A percentile compares a stretch with the other conserved stretches of the same genome.
phyloP scores from a whole-genome alignment of 2,113 vertebrate genomes.

The Gallinago media region DNA sequence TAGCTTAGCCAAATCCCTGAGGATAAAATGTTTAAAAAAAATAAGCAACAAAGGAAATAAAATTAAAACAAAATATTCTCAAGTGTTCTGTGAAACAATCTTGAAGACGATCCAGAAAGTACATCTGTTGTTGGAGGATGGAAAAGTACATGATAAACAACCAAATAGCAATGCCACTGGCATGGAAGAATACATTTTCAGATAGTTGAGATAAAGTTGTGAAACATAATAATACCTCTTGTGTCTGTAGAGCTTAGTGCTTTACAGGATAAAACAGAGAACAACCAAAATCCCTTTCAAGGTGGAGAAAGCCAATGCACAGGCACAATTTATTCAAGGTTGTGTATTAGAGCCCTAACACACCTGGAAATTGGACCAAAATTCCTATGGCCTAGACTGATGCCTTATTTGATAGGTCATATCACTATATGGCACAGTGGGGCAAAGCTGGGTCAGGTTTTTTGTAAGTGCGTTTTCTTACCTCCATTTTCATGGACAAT shows the following conservation, averaged over 20 bases:
- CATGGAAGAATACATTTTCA: neutral
- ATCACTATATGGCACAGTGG: neutral
- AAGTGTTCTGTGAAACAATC: neutral
- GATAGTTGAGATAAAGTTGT: neutral
- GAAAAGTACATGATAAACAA: slow-evolving; percentile 32
- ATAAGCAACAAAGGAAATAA: slow-evolving; percentile 34
- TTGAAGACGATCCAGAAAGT: slow-evolving; percentile 26
- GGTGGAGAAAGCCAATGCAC: neutral
- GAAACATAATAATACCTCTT: neutral
- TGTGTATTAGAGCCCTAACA: neutral
- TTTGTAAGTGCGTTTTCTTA: neutral
- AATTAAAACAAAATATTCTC: slow-evolving; percentile 25
- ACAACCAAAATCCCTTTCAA: neutral
- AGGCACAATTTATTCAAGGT: neutral
- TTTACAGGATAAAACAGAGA: neutral
- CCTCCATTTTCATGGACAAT: neutral
- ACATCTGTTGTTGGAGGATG: slow-evolving; percentile 18
- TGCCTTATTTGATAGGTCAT: neutral
- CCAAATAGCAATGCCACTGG: neutral
- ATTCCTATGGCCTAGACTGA: neutral
- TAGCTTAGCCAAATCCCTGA: slow-evolving; percentile 1
- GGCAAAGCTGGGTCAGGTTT: neutral
- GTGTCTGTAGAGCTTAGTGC: neutral
- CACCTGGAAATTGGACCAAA: neutral
- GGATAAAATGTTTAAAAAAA: slow-evolving; percentile 34